Evolutionary conservation across 1,140 invertebrate genomes (phyloP).

Genomic region (Thalassaphorura encarpata): DNA sequence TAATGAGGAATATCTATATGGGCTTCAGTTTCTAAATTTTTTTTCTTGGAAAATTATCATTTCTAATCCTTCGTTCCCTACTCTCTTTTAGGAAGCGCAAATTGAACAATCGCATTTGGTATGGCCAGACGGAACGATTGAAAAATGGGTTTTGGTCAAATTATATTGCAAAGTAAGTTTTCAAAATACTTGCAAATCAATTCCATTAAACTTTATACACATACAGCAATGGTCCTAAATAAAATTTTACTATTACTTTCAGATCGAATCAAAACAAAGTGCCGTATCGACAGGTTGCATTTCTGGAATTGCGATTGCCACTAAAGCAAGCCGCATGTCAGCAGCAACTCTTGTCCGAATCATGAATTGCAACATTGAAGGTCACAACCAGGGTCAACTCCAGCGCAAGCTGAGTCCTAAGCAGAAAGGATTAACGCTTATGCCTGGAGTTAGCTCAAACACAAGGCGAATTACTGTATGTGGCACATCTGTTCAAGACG

Average conservation of each 20-base stretch:
- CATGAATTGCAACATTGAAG: slow-evolving; percentile 40
- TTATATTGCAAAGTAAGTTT: slow-evolving; percentile 25
- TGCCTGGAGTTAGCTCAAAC: slow-evolving; percentile 48
- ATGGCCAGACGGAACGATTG: slow-evolving; percentile 30
- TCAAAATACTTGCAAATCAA: neutral
- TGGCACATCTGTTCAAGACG: slow-evolving; percentile 49
- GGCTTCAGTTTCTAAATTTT: too few relatives aligned
- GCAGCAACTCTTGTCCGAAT: slow-evolving; percentile 45
- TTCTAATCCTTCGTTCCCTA: too few relatives aligned
- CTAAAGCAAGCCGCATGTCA: slow-evolving; percentile 40
- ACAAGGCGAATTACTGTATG: slow-evolving; percentile 49
- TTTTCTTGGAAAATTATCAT: too few relatives aligned
- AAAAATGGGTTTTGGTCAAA: slow-evolving; percentile 28
- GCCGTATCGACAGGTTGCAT: slow-evolving; percentile 34
- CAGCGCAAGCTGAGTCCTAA: neutral
- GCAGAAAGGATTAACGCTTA: slow-evolving; percentile 43
- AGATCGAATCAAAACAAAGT: slow-evolving; percentile 39
- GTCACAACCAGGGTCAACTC: neutral
- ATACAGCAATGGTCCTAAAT: neutral
- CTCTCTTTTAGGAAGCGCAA: slow-evolving; percentile 41
- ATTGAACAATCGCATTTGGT: slow-evolving; percentile 38
- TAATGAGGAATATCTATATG: too few relatives aligned
- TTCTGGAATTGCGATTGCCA: slow-evolving; percentile 46
- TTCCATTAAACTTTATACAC: neutral
- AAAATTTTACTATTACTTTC: neutral